A percentile compares a stretch with the other conserved stretches of the same genome.
Evolutionary conservation across 2,113 vertebrate species (phyloP).

Genomic region (Pygoscelis adeliae): DNA sequence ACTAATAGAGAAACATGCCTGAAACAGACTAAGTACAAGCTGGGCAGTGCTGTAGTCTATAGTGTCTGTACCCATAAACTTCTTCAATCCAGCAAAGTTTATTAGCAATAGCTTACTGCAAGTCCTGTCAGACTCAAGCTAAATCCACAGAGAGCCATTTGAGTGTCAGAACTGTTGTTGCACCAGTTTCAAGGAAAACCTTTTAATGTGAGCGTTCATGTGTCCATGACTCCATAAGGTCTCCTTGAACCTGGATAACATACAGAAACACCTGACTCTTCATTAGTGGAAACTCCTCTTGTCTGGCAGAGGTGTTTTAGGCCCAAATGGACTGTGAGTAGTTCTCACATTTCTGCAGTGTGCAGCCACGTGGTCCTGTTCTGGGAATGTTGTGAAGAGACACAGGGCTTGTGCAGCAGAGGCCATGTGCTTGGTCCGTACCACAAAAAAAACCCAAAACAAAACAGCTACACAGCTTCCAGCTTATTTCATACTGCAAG

Average conservation of each 20-base stretch:
- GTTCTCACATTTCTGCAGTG: not conserved
- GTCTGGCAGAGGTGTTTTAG: not conserved
- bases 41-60: not conserved
- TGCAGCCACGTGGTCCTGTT: not conserved
- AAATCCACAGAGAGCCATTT: not conserved
- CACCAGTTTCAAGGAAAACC: not conserved
- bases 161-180: not conserved
- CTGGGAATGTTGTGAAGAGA: not conserved
- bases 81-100: not conserved
- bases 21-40: not conserved
- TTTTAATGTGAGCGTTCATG: not conserved
- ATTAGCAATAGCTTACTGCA: not conserved
- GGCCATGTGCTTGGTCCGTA: not conserved
- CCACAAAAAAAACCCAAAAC: not conserved
- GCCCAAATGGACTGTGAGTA: not conserved
- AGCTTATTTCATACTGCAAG: not conserved
- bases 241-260: not conserved
- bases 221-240: not conserved
- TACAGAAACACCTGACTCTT: not conserved
- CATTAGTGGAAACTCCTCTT: not conserved
- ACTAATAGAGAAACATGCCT: not conserved
- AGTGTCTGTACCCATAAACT: not conserved
- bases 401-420: not conserved
- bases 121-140: not conserved
- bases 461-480: not conserved